A percentile compares a stretch with the other conserved stretches of the same genome.
Conservation (phyloP, 1,140 invertebrate species). For the Phenacoccus solenopsis region DNA sequence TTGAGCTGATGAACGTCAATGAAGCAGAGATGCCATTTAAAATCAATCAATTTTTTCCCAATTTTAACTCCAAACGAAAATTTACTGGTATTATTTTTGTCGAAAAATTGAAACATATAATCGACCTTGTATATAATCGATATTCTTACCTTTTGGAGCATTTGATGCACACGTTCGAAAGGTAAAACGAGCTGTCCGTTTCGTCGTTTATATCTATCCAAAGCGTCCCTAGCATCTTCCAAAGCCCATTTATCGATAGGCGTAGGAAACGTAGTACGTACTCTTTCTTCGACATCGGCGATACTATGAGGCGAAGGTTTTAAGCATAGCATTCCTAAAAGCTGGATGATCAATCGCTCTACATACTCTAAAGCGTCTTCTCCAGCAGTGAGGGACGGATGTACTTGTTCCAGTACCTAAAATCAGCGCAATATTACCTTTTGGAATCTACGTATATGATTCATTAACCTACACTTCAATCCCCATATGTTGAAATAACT, state of each 20-base stretch:
- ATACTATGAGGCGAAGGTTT: conserved; percentile 62
- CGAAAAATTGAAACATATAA: no score
- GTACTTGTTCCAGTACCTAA: conserved; percentile 53
- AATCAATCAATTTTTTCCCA: no score
- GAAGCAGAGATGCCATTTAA: no score
- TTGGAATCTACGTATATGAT: no score
- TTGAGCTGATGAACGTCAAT: no score
- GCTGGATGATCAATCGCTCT: conserved; percentile 75
- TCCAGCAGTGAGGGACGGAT: conserved; percentile 69
- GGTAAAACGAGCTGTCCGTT: conserved; percentile 57
- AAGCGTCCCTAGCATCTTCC: conserved; percentile 68
- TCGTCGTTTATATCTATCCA: conserved; percentile 73
- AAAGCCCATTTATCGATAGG: conserved; percentile 87
- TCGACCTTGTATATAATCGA: no score
- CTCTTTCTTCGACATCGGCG: conserved; percentile 82
- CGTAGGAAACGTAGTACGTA: conserved; percentile 79
- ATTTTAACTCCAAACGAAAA: no score
- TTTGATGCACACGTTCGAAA: conserved; percentile 77
- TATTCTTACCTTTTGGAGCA: conserved; percentile 69
- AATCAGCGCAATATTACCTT: no score
- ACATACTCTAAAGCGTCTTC: conserved; percentile 88
- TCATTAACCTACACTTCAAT: no score
- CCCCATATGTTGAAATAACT: no score
- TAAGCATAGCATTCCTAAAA: conserved; percentile 77
- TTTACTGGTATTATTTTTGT: no score